These are phyloP conservation scores for Agonopterix heracliana DNA, from an alignment of 2,888 invertebrate genomes.

Conservation along the genomic window DNA sequence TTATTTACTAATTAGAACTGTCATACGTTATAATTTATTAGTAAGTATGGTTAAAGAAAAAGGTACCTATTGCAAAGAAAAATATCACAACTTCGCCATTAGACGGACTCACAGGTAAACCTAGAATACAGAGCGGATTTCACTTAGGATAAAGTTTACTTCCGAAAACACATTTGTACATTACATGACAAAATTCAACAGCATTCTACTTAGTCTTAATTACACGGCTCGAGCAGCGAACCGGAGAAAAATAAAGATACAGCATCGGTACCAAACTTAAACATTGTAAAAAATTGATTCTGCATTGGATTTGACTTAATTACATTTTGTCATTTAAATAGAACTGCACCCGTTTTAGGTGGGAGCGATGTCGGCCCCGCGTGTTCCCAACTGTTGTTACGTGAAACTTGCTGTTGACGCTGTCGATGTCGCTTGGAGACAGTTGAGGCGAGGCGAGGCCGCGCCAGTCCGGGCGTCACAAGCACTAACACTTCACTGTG, in stretches of 20 bases:
- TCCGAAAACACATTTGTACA: slow-evolving; percentile 75
- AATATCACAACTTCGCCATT: slow-evolving; percentile 74
- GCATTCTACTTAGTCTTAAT: slow-evolving; percentile 71
- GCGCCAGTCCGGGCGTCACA: slow-evolving; percentile 67
- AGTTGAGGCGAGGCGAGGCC: slow-evolving; percentile 72
- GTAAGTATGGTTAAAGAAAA: slow-evolving; percentile 6
- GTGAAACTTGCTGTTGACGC: slow-evolving; percentile 24
- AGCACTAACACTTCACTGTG: slow-evolving; percentile 75
- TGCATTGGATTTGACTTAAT: slow-evolving; percentile 69
- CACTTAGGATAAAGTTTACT: slow-evolving; percentile 72
- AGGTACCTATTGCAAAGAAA: slow-evolving; percentile 48
- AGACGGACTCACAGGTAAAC: slow-evolving; percentile 58
- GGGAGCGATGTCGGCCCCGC: slow-evolving; percentile 69
- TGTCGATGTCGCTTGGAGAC: slow-evolving; percentile 36
- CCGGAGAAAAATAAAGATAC: slow-evolving; percentile 58
- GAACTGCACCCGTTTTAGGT: slow-evolving; percentile 72
- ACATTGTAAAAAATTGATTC: slow-evolving; percentile 61
- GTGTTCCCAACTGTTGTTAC: slow-evolving; percentile 61
- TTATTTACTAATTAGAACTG: slow-evolving; percentile 46
- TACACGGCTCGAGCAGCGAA: slow-evolving; percentile 41
- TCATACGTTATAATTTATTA: slow-evolving; percentile 27
- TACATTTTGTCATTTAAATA: slow-evolving; percentile 76
- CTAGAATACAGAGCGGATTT: slow-evolving; percentile 69
- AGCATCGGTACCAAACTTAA: slow-evolving; percentile 67
- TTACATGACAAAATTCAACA: slow-evolving; percentile 75